Evolutionary conservation across 2,888 invertebrate genomes (phyloP).

Genomic region (Rhaphigaster nebulosa): DNA sequence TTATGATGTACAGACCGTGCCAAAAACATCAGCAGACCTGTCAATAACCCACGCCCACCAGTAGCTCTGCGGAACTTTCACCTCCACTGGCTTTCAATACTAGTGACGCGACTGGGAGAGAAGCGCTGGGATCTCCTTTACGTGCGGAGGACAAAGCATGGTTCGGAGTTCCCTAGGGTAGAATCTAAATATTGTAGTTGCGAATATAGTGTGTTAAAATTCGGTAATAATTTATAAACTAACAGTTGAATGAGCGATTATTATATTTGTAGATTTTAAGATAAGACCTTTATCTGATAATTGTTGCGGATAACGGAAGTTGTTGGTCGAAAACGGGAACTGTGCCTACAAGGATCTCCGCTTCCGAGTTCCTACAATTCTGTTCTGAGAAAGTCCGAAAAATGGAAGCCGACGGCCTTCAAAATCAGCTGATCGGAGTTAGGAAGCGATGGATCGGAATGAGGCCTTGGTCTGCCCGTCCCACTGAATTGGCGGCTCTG

Average conservation of each 20-base stretch:
- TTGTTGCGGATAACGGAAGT: neutral
- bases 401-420: neutral
- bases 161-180: too few relatives aligned
- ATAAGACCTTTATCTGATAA: neutral
- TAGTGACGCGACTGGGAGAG: too few relatives aligned
- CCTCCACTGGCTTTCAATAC: too few relatives aligned
- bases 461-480: neutral
- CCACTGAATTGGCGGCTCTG: neutral
- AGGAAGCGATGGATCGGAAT: neutral
- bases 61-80: too few relatives aligned
- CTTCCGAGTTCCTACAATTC: neutral
- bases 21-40: too few relatives aligned
- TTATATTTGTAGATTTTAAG: neutral
- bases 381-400: neutral
- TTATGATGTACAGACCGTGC: too few relatives aligned
- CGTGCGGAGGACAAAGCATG: too few relatives aligned
- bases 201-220: too few relatives aligned
- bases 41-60: too few relatives aligned
- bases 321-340: neutral
- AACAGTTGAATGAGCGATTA: neutral
- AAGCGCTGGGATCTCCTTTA: too few relatives aligned
- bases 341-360: neutral
- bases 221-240: neutral
- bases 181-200: too few relatives aligned
- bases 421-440: neutral